Evolutionary conservation across 2,888 invertebrate species (phyloP), one percentile per base, ranked within the genome.

Genomic region (Heliconius ismenius): DNA sequence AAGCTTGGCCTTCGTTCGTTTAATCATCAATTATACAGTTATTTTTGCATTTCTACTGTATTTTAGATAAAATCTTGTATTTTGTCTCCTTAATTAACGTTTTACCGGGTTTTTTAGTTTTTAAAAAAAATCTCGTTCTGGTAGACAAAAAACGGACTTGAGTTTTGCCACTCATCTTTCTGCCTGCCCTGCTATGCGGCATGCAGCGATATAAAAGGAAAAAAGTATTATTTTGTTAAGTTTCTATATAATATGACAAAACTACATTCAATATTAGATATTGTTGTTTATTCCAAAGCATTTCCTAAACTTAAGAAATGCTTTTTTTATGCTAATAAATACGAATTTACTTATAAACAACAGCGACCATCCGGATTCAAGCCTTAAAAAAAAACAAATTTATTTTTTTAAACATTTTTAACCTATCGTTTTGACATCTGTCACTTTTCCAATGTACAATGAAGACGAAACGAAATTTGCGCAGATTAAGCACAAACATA

Each of bases 1-100:
- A 39, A 73, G 67, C 18, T 39, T 65, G 67, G 28, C 79, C 79
- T 79, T 77, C 73, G 39, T 28, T 26, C 10, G 64, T 4, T 4
- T n/a, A 28, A 75, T 63, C 63, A 32, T 28, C 67, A 76, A 72
- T 65, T 72, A 64, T 75, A 70, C 36, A 70, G 36, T 24, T 70
- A 69, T 75, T 18, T 63, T 63, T 70, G 54, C 24, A 70, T 54
- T 13, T 54, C 10, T 26, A 6, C 28, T 62, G 9, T 11, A 24
- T 62, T 73, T 36, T 73, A 73, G 73, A 73, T 73, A 62, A 26
- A 60, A 73, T 73, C 73, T 73, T 39, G 4, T 26, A 60, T 73
- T 73, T 62, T 73, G 62, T 62, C 21, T 26, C 62, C 6, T 73
- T 73, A 36, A 62, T 73, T 62, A 73, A 62, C 11, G 11, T 18